A percentile compares a stretch with the other conserved stretches of the same genome.
Conservation (phyloP, 2,888 invertebrate genomes). For the Phymatocera aterrima region DNA sequence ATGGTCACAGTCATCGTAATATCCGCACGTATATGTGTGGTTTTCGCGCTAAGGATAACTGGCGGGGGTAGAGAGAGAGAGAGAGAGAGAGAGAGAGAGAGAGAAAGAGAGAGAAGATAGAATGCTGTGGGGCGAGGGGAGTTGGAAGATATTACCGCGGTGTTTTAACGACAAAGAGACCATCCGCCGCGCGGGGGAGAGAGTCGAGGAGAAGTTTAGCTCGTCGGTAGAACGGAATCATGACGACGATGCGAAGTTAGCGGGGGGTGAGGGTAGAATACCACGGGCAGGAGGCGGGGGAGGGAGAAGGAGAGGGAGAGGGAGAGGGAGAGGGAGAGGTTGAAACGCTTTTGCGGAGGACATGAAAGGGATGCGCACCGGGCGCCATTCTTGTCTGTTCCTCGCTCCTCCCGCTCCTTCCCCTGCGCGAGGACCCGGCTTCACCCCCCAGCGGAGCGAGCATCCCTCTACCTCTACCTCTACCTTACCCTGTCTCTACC, state of each 20-base stretch:
- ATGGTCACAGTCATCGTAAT: too few species aligned
- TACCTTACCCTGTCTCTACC: not conserved
- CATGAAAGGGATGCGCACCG: conserved; percentile 62
- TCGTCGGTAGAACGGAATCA: conserved; percentile 26
- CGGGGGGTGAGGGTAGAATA: conserved; percentile 4
- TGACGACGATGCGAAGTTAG: not conserved
- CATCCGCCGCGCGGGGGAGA: conserved; percentile 37
- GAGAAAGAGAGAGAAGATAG: not conserved
- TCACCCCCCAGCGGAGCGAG: not conserved
- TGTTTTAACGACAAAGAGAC: conserved; percentile 42
- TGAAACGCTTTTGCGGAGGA: conserved; percentile 57
- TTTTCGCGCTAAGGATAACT: too few species aligned
- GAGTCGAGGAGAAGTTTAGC: not conserved
- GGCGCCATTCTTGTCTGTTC: conserved; percentile 64
- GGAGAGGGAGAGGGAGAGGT: conserved; percentile 44
- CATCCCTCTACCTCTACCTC: not conserved
- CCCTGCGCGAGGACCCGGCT: not conserved
- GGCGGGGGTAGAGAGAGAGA: not conserved
- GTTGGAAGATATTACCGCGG: not conserved
- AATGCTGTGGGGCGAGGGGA: not conserved
- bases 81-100: not conserved
- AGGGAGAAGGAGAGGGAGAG: conserved; percentile 35
- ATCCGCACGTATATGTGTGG: too few species aligned
- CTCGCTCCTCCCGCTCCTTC: conserved; percentile 47
- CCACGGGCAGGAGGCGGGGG: conserved; percentile 4